Conservation (phyloP, 2,888 invertebrate species). For the Hartigia nigra region DNA sequence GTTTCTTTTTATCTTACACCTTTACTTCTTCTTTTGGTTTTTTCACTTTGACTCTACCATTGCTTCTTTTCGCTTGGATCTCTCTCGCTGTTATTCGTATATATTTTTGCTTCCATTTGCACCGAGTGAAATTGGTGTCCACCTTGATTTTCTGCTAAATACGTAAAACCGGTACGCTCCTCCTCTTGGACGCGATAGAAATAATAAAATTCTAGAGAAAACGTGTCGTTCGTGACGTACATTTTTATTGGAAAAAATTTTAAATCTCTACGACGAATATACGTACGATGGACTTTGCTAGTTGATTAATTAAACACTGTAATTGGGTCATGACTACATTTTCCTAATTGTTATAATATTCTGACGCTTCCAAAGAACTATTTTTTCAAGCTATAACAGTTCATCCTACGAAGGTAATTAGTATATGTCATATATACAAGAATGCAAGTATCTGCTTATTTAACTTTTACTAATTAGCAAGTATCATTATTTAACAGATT, state of each 20-base stretch:
- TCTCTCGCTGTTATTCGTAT: not conserved
- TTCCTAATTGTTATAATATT: not conserved
- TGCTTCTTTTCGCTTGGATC: not conserved
- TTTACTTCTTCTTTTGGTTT: constrained; percentile 7
- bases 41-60: not conserved
- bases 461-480: no score
- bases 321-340: not conserved
- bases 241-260: not conserved
- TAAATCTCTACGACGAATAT: not conserved
- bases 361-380: not conserved
- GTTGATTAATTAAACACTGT: not conserved
- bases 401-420: not conserved
- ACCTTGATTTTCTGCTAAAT: not conserved
- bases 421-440: no score
- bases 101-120: not conserved
- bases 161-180: not conserved
- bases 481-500: no score
- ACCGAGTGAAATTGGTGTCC: not conserved
- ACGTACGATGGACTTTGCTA: not conserved
- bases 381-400: not conserved
- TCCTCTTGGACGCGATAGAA: not conserved
- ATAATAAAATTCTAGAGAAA: not conserved
- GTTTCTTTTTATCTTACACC: constrained; percentile 9
- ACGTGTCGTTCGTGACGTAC: not conserved
- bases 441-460: no score